Evolutionary conservation across 2,888 invertebrate species (phyloP), one percentile per base, ranked within the genome.

Genomic region (Heteromurus nitidus): DNA sequence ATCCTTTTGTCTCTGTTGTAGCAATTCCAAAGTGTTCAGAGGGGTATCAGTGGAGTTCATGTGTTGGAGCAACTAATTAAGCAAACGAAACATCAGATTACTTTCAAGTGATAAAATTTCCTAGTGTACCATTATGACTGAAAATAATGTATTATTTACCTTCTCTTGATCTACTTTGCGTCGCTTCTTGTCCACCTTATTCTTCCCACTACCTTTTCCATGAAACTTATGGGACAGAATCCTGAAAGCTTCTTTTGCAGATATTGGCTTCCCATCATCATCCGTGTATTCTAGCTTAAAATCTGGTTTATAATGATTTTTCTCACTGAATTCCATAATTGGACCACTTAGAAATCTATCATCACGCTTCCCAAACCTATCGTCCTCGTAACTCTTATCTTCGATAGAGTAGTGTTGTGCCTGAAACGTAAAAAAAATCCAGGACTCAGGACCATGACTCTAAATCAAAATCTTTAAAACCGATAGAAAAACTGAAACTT

Each of bases 31-130:
- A 1, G 99, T 99, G 87, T 96, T 95, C 79, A 99, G 91, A 0
- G 99, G 99, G 0, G 99, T 99, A 90, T 99, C 98, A 16, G 97
- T 97, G 1, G 97, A 97, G 87, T 96, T 97, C 97, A 98, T 98
- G 88, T 96, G 95, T 90, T 96, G 96, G 96, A 98, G 96, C 88
- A 98, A 90, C 93, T 95, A 89, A n/a, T 86, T 86, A 50, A 2
- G 73, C 44, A 36, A 65, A 53, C 70, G 2, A 22, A 22, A 22
- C 53, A 53, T 53, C n/a, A 36, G 5, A 36, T 36, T 36, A 9
- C 13, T 36, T 24, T 42, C 28, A 50, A n/a, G n/a, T n/a, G n/a
- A n/a, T n/a, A n/a, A 53, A 53, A 5, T 44, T n/a, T 24, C 24
- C 24, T 18, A 18, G 30, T 53, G 18, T 13, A 16, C 26, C 5